phyloP scores from a whole-genome alignment of 2,113 vertebrate species.

The Alligator mississippiensis region DNA sequence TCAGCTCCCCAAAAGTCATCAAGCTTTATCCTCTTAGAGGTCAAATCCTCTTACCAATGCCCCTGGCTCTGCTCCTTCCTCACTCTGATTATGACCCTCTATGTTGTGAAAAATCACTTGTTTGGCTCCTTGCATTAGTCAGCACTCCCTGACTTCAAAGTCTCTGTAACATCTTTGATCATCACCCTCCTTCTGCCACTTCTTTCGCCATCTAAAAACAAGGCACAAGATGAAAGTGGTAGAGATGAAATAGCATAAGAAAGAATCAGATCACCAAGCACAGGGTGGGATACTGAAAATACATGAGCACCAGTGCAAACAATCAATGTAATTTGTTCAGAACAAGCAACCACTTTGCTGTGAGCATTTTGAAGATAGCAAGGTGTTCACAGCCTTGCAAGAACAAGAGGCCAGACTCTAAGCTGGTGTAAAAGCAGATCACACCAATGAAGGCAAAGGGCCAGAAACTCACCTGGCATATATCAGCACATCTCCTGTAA shows the following conservation, averaged over 20 bases:
- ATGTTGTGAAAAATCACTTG: not conserved
- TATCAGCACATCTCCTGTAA: not conserved
- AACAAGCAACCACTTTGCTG: not conserved
- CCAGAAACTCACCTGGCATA: not conserved
- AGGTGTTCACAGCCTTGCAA: not conserved
- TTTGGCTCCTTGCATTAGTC: not conserved
- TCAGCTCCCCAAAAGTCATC: not conserved
- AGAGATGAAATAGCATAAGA: slow-evolving; percentile 23
- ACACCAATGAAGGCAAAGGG: not conserved
- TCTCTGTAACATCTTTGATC: not conserved
- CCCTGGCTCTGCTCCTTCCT: not conserved
- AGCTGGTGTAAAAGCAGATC: not conserved
- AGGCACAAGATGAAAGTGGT: slow-evolving; percentile 21
- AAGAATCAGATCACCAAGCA: fast-evolving
- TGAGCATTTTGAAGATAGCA: not conserved
- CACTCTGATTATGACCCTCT: not conserved
- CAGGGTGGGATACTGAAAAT: not conserved
- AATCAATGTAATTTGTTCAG: not conserved
- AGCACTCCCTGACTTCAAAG: not conserved
- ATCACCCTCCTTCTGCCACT: not conserved
- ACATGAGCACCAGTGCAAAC: fast-evolving
- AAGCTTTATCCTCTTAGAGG: not conserved
- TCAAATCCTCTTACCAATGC: not conserved
- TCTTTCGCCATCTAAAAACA: not conserved
- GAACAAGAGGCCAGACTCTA: not conserved